Evolutionary conservation across 2,797 vertebrate species (phyloP).

Genomic region (Pseudopleuronectes americanus): DNA sequence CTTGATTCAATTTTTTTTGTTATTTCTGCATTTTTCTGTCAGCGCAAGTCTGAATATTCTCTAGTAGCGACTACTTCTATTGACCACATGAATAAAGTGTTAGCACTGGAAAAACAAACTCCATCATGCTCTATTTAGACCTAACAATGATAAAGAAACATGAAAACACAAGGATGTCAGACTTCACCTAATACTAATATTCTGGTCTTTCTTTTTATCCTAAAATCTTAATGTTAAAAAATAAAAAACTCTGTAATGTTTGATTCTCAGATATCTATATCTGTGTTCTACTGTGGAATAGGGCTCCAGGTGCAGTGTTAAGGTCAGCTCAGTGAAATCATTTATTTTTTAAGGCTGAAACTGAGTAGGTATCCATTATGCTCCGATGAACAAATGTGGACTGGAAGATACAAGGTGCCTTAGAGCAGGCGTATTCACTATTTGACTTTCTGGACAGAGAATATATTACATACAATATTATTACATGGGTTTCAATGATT

Average conservation of each 20-base stretch:
- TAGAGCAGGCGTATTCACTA: slow-evolving; percentile 24
- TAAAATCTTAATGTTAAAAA: slow-evolving; percentile 15
- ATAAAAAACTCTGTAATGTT: slow-evolving; percentile 24
- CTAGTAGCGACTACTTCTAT: slow-evolving; percentile 38
- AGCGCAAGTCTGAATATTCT: slow-evolving; percentile 35
- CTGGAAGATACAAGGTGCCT: slow-evolving; percentile 28
- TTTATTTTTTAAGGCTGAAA: slow-evolving; percentile 58
- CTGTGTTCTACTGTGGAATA: slow-evolving; percentile 25
- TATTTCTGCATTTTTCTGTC: slow-evolving; percentile 53
- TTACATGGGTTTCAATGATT: slow-evolving; percentile 49
- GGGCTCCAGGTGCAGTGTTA: slow-evolving; percentile 50
- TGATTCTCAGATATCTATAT: slow-evolving; percentile 30
- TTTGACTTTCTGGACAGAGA: slow-evolving; percentile 26
- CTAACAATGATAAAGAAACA: slow-evolving; percentile 31
- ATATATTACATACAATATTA: slow-evolving; percentile 25
- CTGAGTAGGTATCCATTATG: slow-evolving; percentile 18
- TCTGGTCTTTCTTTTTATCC: neutral
- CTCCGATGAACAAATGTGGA: slow-evolving; percentile 34
- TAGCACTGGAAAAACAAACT: slow-evolving; percentile 20
- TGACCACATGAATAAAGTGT: slow-evolving; percentile 36
- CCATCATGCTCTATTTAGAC: slow-evolving; percentile 34
- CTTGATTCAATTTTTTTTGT: slow-evolving; percentile 72
- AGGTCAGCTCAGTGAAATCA: slow-evolving; percentile 48
- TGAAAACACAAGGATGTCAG: slow-evolving; percentile 18
- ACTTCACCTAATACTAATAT: slow-evolving; percentile 14